These are phyloP conservation scores for Phasia obesa DNA, from an alignment of 2,888 invertebrate genomes.

Conservation along the genomic window DNA sequence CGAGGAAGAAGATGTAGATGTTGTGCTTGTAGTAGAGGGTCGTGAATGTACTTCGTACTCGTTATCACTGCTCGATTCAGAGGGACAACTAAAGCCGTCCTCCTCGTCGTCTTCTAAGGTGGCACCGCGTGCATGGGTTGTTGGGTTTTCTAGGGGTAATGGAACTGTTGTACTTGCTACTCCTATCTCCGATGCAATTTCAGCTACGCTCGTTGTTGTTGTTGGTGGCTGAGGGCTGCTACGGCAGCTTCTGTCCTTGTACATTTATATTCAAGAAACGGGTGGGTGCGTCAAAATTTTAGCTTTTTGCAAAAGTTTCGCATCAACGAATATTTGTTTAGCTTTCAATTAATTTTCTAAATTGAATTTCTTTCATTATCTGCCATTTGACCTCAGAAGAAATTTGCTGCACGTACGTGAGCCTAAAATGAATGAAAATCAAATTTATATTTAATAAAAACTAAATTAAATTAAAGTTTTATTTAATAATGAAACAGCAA, in stretches of 20 bases:
- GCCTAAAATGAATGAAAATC: conserved; percentile 37
- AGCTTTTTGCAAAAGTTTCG: not conserved
- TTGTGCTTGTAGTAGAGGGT: conserved; percentile 71
- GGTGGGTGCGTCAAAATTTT: conserved; percentile 37
- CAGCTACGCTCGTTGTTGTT: conserved; percentile 65
- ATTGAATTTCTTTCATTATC: conserved; percentile 8
- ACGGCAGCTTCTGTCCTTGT: conserved; percentile 81
- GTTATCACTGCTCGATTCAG: conserved; percentile 71
- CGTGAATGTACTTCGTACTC: conserved; percentile 65
- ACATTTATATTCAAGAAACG: conserved; percentile 76
- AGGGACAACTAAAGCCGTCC: conserved; percentile 71
- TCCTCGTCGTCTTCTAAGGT: conserved; percentile 67
- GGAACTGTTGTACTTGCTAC: conserved; percentile 20
- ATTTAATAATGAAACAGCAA: conserved; percentile 37
- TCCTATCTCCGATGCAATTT: conserved; percentile 52
- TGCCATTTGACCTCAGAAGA: conserved; percentile 3
- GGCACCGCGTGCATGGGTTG: conserved; percentile 42
- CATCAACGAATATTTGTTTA: not conserved
- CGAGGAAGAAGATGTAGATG: conserved; percentile 68
- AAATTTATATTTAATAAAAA: conserved; percentile 37
- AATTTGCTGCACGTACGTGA: conserved; percentile 4
- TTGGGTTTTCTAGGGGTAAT: conserved; percentile 44
- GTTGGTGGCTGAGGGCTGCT: conserved; percentile 77
- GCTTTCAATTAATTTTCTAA: conserved; percentile 28
- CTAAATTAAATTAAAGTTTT: conserved; percentile 20